Conservation (phyloP, 1,140 invertebrate genomes). For the Chymomyza costata region DNA sequence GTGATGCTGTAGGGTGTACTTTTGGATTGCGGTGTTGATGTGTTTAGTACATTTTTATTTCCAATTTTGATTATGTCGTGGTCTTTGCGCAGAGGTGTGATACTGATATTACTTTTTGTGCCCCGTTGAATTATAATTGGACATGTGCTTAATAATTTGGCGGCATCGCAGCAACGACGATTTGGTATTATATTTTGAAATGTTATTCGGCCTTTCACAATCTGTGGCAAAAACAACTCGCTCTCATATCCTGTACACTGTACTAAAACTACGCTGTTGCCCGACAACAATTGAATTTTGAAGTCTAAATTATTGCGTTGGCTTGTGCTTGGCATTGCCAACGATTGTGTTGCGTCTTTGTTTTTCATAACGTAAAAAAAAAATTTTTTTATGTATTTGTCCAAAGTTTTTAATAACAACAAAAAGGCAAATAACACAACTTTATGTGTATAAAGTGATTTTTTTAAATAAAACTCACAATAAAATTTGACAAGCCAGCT, state of each 20-base stretch:
- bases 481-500: too few species aligned
- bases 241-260: conserved; percentile 44
- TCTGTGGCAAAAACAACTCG: conserved; percentile 60
- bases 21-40: conserved; percentile 24
- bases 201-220: conserved; percentile 48
- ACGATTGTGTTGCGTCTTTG: not conserved
- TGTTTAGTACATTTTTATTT: conserved; percentile 1
- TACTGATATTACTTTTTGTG: conserved; percentile 4
- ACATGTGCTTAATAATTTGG: conserved; percentile 7
- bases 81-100: not conserved
- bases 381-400: not conserved
- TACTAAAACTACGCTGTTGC: conserved; percentile 56
- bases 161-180: conserved; percentile 46
- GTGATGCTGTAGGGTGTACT: conserved; percentile 33
- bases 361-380: too few species aligned
- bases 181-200: conserved; percentile 58
- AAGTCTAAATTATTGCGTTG: conserved; percentile 15
- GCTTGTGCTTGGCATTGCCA: conserved; percentile 19
- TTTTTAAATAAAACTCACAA: too few species aligned
- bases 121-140: conserved; percentile 1
- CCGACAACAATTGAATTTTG: conserved; percentile 50
- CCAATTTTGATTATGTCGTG: not conserved
- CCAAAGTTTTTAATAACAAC: conserved; percentile 6
- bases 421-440: conserved; percentile 1
- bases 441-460: too few species aligned